Percentiles rank a stretch among this genome's conserved stretches.
These are phyloP conservation scores for Hybognathus amarus DNA, from an alignment of 2,797 vertebrate species.

Conservation along the genomic window DNA sequence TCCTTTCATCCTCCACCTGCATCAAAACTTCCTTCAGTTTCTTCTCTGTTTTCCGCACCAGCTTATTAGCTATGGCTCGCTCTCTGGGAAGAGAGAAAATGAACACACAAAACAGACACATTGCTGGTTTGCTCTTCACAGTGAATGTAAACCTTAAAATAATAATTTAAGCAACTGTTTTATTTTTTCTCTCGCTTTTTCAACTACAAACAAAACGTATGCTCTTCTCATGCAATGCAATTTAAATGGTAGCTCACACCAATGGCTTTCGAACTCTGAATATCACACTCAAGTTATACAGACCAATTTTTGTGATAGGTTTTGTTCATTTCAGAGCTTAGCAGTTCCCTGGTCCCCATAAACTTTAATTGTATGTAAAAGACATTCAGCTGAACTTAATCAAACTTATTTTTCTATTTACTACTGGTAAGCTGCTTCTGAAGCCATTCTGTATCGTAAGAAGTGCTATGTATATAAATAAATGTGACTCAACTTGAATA, in stretches of 20 bases:
- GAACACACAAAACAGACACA: not conserved
- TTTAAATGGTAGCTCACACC: not conserved
- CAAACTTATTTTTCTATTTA: not conserved
- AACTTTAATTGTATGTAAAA: not conserved
- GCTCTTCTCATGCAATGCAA: not conserved
- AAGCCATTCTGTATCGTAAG: not conserved
- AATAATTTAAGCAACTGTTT: not conserved
- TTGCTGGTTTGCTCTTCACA: not conserved
- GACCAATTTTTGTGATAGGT: not conserved
- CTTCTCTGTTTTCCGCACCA: slow-evolving; percentile 90
- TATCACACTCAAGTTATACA: not conserved
- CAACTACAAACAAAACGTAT: not conserved
- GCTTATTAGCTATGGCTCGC: slow-evolving; percentile 85
- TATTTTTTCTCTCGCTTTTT: not conserved
- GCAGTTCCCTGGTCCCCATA: not conserved
- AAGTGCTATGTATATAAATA: not conserved
- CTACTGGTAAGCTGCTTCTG: not conserved
- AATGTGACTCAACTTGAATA: not conserved
- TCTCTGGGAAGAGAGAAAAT: slow-evolving; percentile 74
- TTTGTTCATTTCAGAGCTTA: not conserved
- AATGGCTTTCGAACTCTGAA: not conserved
- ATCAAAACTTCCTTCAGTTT: slow-evolving; percentile 91
- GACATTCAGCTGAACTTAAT: not conserved
- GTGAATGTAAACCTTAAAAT: not conserved
- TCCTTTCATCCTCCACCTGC: slow-evolving; percentile 92